Evolutionary conservation across 2,797 vertebrate genomes (phyloP).

Genomic region (Danio tinwini): DNA sequence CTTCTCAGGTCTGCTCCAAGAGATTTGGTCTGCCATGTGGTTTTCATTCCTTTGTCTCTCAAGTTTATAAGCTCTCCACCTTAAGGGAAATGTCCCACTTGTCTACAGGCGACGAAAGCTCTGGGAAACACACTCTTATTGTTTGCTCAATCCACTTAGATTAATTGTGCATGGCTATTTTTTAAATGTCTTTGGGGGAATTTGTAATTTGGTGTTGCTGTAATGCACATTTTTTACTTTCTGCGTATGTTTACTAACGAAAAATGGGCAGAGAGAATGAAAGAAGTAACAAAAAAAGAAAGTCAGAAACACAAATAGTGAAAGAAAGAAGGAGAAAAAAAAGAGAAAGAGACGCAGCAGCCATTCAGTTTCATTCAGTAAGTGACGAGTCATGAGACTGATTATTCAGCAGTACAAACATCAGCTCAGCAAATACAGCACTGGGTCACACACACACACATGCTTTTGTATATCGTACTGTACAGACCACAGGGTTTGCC

Average conservation of each 20-base stretch:
- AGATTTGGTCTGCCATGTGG: slow-evolving; percentile 21
- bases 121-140: slow-evolving; percentile 7
- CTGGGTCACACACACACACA: neutral
- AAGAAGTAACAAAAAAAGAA: neutral
- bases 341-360: slow-evolving; percentile 10
- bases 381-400: slow-evolving; percentile 35
- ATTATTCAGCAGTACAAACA: slow-evolving; percentile 50
- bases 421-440: slow-evolving; percentile 14
- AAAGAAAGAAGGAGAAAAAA: slow-evolving; percentile 37
- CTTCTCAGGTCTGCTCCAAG: neutral
- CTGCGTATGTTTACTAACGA: slow-evolving; percentile 62
- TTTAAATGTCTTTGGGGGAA: slow-evolving; percentile 41
- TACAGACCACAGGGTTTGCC: neutral
- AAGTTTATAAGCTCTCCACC: slow-evolving; percentile 21
- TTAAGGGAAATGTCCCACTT: slow-evolving; percentile 23
- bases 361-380: slow-evolving; percentile 42
- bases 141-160: slow-evolving; percentile 29
- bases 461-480: slow-evolving; percentile 30
- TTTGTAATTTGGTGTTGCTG: slow-evolving; percentile 64
- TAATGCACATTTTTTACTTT: slow-evolving; percentile 66
- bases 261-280: slow-evolving; percentile 63
- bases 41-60: slow-evolving; percentile 39
- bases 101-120: slow-evolving; percentile 21
- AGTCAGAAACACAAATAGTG: neutral
- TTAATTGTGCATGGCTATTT: slow-evolving; percentile 58